phyloP scores from a whole-genome alignment of 2,113 vertebrate species.

The Elephantulus edwardii region DNA sequence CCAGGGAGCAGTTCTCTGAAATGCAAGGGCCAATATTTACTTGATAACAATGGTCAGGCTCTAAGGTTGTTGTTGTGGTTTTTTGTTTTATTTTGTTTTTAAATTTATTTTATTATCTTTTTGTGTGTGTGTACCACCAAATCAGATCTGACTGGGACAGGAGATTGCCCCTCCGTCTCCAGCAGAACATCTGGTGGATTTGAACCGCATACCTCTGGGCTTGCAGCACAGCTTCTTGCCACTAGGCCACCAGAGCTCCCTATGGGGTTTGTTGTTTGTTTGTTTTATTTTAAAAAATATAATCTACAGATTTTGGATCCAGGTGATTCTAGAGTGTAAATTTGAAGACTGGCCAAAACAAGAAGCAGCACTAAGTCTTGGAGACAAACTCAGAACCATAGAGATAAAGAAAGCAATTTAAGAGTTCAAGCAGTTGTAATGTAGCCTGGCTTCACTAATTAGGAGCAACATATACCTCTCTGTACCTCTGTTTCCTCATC shows the following conservation, averaged over 20 bases:
- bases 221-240: not conserved
- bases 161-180: not conserved
- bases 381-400: not conserved
- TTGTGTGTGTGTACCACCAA: no score
- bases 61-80: no score
- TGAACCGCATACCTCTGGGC: not conserved
- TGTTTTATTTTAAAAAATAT: not conserved
- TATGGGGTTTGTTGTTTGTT: no score
- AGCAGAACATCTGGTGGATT: not conserved
- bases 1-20: no score
- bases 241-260: not conserved
- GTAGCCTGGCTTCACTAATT: not conserved
- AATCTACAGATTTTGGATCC: not conserved
- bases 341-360: not conserved
- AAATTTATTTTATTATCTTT: no score
- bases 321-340: not conserved
- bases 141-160: no score
- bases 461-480: not conserved
- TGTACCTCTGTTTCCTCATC: not conserved
- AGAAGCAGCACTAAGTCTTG: not conserved
- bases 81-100: no score
- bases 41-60: no score
- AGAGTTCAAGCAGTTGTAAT: not conserved
- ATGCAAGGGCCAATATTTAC: no score
- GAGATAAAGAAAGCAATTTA: not conserved